phyloP scores from a whole-genome alignment of 1,140 invertebrate species.

The Idris sp. region DNA sequence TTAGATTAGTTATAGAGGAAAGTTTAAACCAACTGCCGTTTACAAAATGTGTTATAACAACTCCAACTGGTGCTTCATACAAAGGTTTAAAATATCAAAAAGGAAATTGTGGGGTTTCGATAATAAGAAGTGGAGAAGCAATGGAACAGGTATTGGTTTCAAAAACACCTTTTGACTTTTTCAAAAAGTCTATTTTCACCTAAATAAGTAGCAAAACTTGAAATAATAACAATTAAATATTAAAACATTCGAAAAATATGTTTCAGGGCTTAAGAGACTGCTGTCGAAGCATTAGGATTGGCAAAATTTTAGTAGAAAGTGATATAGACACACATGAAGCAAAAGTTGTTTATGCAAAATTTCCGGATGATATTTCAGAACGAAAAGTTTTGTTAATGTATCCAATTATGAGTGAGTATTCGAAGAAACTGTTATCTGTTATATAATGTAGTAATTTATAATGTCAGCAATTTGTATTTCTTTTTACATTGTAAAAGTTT shows the following conservation, averaged over 20 bases:
- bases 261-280: constrained; percentile 94
- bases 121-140: constrained; percentile 95
- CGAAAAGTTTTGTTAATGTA: constrained; percentile 98
- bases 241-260: constrained; percentile 7
- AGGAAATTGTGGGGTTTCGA: constrained; percentile 99
- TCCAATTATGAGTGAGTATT: constrained; percentile 93
- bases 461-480: too few relatives aligned
- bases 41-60: constrained; percentile 90
- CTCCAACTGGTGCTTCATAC: constrained; percentile 94
- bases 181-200: too few relatives aligned
- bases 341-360: constrained; percentile 97
- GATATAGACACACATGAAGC: constrained; percentile 98
- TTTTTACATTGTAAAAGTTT: too few relatives aligned
- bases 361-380: constrained; percentile 95
- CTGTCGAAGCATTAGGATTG: constrained; percentile 97
- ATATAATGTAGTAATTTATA: too few relatives aligned
- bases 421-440: neutral
- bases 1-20: constrained; percentile 95
- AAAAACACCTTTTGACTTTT: too few relatives aligned
- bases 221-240: neutral
- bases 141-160: constrained; percentile 98
- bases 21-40: constrained; percentile 98
- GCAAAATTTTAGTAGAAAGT: constrained; percentile 98
- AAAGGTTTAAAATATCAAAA: constrained; percentile 95
- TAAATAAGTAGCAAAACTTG: too few relatives aligned